phyloP scores from a whole-genome alignment of 2,797 vertebrate genomes.

The Pseudopleuronectes americanus region DNA sequence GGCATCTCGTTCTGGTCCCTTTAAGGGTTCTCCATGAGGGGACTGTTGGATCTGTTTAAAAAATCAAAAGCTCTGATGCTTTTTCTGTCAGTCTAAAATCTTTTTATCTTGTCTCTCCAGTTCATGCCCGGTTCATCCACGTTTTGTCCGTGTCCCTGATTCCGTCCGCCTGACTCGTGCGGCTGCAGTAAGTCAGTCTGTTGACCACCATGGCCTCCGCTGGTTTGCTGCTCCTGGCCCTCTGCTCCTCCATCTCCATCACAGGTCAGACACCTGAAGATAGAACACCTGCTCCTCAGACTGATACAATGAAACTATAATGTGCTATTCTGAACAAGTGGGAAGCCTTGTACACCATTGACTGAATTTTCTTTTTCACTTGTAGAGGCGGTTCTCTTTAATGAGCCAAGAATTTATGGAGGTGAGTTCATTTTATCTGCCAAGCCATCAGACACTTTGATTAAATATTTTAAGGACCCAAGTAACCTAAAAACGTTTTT shows the following conservation, averaged over 20 bases:
- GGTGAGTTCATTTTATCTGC: constrained; percentile 57
- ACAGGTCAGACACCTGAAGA: constrained; percentile 68
- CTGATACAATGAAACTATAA: too few relatives aligned
- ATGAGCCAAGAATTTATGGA: constrained; percentile 82
- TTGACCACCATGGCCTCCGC: constrained; percentile 66
- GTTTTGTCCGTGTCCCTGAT: constrained; percentile 14
- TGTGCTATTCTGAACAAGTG: background rate
- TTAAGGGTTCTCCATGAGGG: too few relatives aligned
- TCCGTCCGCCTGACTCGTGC: constrained; percentile 6
- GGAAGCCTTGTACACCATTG: background rate
- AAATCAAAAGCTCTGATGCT: background rate
- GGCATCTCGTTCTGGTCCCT: too few relatives aligned
- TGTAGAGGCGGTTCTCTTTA: constrained; percentile 79
- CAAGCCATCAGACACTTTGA: too few relatives aligned
- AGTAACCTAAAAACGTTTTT: too few relatives aligned
- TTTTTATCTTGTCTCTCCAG: constrained; percentile 3
- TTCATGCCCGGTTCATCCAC: constrained; percentile 17
- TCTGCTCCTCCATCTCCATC: constrained; percentile 65
- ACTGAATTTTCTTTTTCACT: constrained; percentile 6
- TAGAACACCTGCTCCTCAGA: background rate
- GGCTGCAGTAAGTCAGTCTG: constrained; percentile 11
- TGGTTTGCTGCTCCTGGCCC: constrained; percentile 66
- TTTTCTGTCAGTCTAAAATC: background rate
- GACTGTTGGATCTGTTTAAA: too few relatives aligned
- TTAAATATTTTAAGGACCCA: too few relatives aligned